phyloP scores from a whole-genome alignment of 2,888 invertebrate genomes.

The Asteroscopus sphinx region DNA sequence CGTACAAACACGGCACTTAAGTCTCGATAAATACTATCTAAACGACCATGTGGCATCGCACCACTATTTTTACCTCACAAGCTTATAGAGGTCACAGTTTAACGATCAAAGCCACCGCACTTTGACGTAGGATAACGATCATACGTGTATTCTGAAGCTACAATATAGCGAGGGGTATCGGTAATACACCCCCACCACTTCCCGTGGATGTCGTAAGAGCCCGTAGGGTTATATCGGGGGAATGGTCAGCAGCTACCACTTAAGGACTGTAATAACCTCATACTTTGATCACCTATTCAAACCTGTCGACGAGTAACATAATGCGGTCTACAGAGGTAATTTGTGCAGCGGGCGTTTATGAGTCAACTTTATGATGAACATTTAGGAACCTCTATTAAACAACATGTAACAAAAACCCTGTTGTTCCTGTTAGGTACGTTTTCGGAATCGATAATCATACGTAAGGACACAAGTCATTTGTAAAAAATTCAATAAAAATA shows the following conservation, averaged over 20 bases:
- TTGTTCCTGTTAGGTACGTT: too few species aligned
- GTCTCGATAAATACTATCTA: constrained; percentile 53
- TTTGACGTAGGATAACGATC: constrained; percentile 54
- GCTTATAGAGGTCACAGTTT: constrained; percentile 53
- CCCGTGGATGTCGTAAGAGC: constrained; percentile 12
- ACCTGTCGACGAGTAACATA: not conserved
- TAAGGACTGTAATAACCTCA: constrained; percentile 1
- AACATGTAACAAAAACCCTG: too few species aligned
- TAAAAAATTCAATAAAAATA: too few species aligned
- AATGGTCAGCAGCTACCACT: constrained; percentile 17
- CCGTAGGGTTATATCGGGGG: constrained; percentile 5
- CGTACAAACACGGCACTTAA: constrained; percentile 12
- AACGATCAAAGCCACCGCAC: constrained; percentile 53
- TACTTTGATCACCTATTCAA: constrained; percentile 4
- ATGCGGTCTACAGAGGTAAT: not conserved
- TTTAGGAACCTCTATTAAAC: not conserved
- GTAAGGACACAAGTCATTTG: too few species aligned
- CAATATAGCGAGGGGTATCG: constrained; percentile 27
- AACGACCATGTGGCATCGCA: constrained; percentile 46
- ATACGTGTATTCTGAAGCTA: constrained; percentile 32
- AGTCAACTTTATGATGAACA: not conserved
- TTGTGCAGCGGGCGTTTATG: not conserved
- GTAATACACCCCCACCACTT: constrained; percentile 20
- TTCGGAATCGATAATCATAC: too few species aligned
- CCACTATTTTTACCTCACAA: constrained; percentile 51